Evolutionary conservation across 2,888 invertebrate genomes (phyloP).

Genomic region (Mythimna lalbum): DNA sequence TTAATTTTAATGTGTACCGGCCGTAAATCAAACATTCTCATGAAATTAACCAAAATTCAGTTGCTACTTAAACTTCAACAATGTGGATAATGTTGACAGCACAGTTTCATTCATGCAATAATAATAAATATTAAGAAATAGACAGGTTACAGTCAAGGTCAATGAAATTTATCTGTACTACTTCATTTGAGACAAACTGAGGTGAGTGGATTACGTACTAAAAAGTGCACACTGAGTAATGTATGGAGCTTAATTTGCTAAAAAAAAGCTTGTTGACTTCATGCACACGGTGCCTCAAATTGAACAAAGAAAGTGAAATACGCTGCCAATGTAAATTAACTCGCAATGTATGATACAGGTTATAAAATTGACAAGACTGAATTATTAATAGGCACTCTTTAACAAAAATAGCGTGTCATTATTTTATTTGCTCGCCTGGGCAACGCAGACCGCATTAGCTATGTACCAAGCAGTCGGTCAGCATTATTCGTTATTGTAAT

Average conservation of each 20-base stretch:
- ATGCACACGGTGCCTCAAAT: neutral
- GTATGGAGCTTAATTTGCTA: neutral
- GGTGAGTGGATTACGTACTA: neutral
- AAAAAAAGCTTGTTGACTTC: neutral
- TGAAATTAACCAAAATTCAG: no score
- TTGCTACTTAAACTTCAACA: no score
- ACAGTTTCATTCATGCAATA: no score
- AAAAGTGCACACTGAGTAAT: neutral
- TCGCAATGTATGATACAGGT: constrained; percentile 26
- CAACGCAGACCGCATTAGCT: neutral
- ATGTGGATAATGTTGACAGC: no score
- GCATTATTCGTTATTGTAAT: constrained; percentile 11
- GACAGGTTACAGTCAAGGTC: neutral
- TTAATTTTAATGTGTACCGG: no score
- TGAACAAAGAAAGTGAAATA: neutral
- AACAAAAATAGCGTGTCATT: constrained; percentile 23
- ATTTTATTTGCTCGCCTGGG: constrained; percentile 30
- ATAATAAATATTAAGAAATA: neutral
- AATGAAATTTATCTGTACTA: neutral
- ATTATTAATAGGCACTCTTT: constrained; percentile 28
- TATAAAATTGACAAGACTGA: constrained; percentile 43
- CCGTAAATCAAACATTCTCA: no score
- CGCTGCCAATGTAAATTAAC: constrained; percentile 36
- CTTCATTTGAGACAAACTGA: neutral
- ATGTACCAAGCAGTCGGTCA: constrained; percentile 12